Base-by-base conservation (phyloP, 2,888 invertebrate genomes). In the Drymonia ruficornis region DNA sequence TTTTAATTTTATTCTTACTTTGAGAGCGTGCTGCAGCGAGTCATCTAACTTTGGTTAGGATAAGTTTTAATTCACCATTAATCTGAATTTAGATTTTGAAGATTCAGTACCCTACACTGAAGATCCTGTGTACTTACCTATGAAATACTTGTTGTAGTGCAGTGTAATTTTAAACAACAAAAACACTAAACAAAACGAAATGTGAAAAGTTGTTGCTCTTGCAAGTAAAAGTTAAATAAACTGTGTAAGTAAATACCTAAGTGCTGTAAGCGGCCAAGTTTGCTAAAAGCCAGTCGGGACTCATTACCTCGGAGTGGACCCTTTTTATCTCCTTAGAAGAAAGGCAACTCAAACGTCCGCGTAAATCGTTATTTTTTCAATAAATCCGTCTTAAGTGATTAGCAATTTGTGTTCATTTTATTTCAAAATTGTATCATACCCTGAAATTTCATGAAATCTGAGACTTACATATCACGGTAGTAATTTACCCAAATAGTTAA, bases 251-350 rank as follows among this genome's bases (percentile, higher is more conserved):
- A 31, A 36, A 13, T 36, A n/a, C n/a, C n/a, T n/a, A 36, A 13
- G 34, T 36, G 34, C n/a, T 13, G 29, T 46, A 46, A 16, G 46
- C 15, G 28, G 2, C 15, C 28, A 28, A 29, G 29, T 46, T 46
- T 29, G 29, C 28, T 46, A 29, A 46, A 46, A 46, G 46, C 29
- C 29, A 46, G 46, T 46, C 46, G 16, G 16, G n/a, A 29, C 19
- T 46, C 46, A 46, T 46, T 44, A 44, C 23, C 44, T 44, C 13
- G 3, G 23, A 44, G 44, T 23, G 44, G 44, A 44, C 44, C 44
- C 44, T 44, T 44, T 44, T 44, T 23, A 44, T 44, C 44, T 44
- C 11, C 44, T 44, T 12, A 44, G 23, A 16, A 46, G 46, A 46
- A n/a, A 15, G 16, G 23, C 28, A 28, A 13, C 44, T 19, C 29